Percentiles rank a stretch among this genome's conserved stretches.
Evolutionary conservation across 2,797 vertebrate genomes (phyloP).

Genomic region (Lateolabrax maculatus): DNA sequence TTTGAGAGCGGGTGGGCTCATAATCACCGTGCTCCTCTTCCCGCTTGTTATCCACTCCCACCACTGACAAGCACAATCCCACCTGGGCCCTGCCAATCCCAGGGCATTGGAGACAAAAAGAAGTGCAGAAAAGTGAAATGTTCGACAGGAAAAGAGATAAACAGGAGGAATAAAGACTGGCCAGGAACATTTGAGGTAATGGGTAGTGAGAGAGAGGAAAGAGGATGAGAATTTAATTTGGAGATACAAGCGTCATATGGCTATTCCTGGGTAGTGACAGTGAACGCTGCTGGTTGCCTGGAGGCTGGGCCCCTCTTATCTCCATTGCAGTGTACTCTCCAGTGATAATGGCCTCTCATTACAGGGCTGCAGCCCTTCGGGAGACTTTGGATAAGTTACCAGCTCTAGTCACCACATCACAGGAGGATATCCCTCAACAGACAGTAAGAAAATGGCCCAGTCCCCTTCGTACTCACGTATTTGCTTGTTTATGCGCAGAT

Average conservation of each 20-base stretch:
- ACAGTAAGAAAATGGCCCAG: constrained; percentile 25
- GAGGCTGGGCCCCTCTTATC: constrained; percentile 65
- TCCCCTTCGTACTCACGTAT: neutral
- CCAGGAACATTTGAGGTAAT: constrained; percentile 65
- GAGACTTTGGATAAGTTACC: constrained; percentile 56
- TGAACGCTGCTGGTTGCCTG: constrained; percentile 30
- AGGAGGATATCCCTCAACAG: constrained; percentile 27
- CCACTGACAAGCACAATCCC: constrained; percentile 56
- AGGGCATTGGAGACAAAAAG: constrained; percentile 11
- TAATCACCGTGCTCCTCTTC: constrained; percentile 54
- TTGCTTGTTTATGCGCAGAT: neutral
- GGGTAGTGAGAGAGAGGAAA: constrained; percentile 38
- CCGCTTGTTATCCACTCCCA: constrained; percentile 58
- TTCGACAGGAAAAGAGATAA: constrained; percentile 34
- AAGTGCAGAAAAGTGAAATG: constrained; percentile 24
- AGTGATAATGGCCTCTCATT: constrained; percentile 76
- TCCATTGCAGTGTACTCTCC: constrained; percentile 48
- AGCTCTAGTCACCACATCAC: constrained; percentile 50
- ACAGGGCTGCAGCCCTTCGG: constrained; percentile 59
- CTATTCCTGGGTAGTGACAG: constrained; percentile 65
- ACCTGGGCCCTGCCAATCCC: constrained; percentile 50
- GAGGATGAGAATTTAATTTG: constrained; percentile 61
- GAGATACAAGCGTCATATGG: constrained; percentile 49
- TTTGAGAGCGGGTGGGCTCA: constrained; percentile 43
- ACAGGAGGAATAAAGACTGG: constrained; percentile 29